Percentiles rank a stretch among this genome's conserved stretches.
Conservation (phyloP, 1,140 invertebrate species). For the Macrotrachela quadricornifera region DNA sequence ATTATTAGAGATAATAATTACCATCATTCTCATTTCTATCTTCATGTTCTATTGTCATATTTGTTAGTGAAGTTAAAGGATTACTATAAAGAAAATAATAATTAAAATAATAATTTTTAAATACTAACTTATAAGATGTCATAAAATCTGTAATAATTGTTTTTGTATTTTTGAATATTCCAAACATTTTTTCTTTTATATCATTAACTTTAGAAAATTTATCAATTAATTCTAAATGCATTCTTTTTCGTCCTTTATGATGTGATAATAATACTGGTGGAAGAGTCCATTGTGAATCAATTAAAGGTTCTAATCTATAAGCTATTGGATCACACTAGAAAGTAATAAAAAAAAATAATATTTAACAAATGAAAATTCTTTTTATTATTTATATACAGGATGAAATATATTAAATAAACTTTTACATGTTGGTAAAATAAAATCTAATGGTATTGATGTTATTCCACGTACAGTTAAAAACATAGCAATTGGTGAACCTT, state of each 20-base stretch:
- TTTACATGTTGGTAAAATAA: conserved; percentile 59
- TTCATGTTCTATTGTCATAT: no score
- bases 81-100: no score
- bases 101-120: no score
- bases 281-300: conserved; percentile 48
- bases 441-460: conserved; percentile 53
- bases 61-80: no score
- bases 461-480: conserved; percentile 82
- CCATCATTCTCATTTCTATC: no score
- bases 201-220: conserved; percentile 71
- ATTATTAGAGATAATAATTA: no score
- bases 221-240: conserved; percentile 88
- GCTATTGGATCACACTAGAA: conserved; percentile 63
- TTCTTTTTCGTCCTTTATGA: conserved; percentile 81
- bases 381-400: conserved; percentile 35
- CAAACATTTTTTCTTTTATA: conserved; percentile 63
- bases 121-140: conserved; percentile 25
- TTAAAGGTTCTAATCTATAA: conserved; percentile 71
- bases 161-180: conserved; percentile 65
- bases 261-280: conserved; percentile 73
- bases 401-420: conserved; percentile 90
- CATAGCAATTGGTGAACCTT: conserved; percentile 66
- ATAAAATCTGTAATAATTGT: conserved; percentile 54
- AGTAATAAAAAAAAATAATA: conserved; percentile 1
- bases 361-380: background rate